Evolutionary conservation across 2,113 vertebrate species (phyloP).

Genomic region (Eulacestoma nigropectus): DNA sequence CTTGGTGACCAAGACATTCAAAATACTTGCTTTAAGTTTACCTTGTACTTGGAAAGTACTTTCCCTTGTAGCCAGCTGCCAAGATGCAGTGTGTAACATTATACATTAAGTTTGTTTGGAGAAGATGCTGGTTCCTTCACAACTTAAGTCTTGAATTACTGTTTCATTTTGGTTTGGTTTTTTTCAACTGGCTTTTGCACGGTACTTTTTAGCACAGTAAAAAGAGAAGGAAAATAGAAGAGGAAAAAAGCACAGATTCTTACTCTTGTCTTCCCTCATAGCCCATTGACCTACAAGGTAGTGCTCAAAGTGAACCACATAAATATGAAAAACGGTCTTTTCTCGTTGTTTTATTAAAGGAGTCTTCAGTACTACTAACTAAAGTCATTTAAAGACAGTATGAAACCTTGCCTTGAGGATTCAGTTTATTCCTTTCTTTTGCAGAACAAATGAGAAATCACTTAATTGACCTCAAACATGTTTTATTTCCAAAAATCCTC

Average conservation of each 20-base stretch:
- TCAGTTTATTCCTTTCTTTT: not conserved
- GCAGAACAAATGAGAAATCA: not conserved
- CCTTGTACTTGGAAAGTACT: not conserved
- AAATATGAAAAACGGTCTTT: not conserved
- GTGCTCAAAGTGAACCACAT: not conserved
- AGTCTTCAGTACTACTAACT: not conserved
- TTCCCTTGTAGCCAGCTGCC: not conserved
- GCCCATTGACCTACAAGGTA: not conserved
- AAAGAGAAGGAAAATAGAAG: not conserved
- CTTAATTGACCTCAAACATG: not conserved
- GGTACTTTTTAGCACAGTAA: not conserved
- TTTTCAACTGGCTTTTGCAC: not conserved
- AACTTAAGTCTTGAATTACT: not conserved
- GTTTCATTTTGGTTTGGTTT: not conserved
- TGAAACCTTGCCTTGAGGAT: not conserved
- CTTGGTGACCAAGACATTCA: not conserved
- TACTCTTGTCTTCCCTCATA: not conserved
- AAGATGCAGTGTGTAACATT: not conserved
- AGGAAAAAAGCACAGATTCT: accelerated
- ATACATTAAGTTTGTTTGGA: not conserved
- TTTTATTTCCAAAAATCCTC: not conserved
- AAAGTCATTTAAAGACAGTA: not conserved
- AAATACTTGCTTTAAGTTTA: not conserved
- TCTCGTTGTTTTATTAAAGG: not conserved
- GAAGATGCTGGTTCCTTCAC: not conserved